phyloP scores from a whole-genome alignment of 2,888 invertebrate species.

The Girardia tigrina region DNA sequence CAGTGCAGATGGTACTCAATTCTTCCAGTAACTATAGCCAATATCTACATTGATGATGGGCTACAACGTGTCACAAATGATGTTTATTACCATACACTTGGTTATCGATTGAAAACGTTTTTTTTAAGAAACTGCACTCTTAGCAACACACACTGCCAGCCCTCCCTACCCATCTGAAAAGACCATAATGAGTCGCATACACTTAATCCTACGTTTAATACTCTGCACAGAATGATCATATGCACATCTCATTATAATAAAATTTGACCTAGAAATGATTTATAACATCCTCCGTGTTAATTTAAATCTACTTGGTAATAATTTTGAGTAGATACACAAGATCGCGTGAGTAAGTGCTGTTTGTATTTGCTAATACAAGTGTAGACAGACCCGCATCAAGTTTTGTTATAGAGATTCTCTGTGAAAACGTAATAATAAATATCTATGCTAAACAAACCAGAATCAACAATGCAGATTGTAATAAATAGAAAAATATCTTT shows the following conservation, averaged over 20 bases:
- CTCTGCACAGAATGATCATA: conserved; percentile 17
- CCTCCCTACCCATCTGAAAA: conserved; percentile 11
- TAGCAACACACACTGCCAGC: not conserved
- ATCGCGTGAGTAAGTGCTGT: conserved; percentile 19
- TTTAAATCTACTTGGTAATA: not conserved
- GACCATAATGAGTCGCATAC: not conserved
- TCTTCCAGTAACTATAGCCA: conserved; percentile 17
- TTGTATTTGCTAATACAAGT: conserved; percentile 10
- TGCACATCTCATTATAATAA: not conserved
- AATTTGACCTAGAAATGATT: conserved; percentile 1
- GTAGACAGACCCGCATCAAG: not conserved
- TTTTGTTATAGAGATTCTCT: not conserved
- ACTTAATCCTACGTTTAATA: not conserved
- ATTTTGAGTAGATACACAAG: not conserved
- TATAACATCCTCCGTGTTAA: conserved; percentile 23
- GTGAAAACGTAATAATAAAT: conserved; percentile 7
- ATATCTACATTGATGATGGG: not conserved
- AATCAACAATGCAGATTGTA: not conserved
- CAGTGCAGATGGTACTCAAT: not conserved
- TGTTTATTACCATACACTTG: not conserved
- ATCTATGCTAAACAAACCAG: conserved; percentile 10
- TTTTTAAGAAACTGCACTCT: conserved; percentile 19
- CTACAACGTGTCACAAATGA: not conserved
- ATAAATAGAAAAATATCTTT: not conserved
- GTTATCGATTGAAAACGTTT: conserved; percentile 17